phyloP scores from a whole-genome alignment of 2,888 invertebrate genomes.

The Pseudolycoriella hygida region DNA sequence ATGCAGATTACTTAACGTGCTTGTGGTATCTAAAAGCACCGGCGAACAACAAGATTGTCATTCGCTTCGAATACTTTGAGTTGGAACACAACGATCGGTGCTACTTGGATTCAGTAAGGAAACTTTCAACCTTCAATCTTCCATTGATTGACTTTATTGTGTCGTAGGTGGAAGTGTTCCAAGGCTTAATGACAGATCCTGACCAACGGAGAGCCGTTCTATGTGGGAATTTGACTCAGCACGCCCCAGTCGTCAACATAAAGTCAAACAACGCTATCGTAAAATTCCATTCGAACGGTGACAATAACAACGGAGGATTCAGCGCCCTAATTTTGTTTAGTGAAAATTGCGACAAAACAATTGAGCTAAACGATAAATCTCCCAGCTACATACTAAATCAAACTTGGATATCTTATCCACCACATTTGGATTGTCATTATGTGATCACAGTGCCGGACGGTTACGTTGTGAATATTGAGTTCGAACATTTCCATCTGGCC shows the following conservation, averaged over 20 bases:
- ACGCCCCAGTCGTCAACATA: conserved; percentile 38
- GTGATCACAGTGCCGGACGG: conserved; percentile 38
- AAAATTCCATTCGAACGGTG: conserved; percentile 30
- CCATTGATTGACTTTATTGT: too few species aligned
- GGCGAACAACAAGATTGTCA: conserved; percentile 36
- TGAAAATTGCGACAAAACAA: conserved; percentile 50
- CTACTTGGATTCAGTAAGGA: conserved; percentile 38
- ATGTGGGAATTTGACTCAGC: conserved; percentile 45
- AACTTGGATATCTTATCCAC: conserved; percentile 36
- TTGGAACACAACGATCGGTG: conserved; percentile 35
- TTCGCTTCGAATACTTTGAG: conserved; percentile 40
- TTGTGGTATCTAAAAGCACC: conserved; percentile 64
- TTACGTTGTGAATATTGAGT: conserved; percentile 41
- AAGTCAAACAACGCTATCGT: conserved; percentile 40
- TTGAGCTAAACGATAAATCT: conserved; percentile 32
- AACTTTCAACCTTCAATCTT: too few species aligned
- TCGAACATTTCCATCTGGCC: conserved; percentile 36
- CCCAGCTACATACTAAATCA: conserved; percentile 19
- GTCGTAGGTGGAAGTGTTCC: conserved; percentile 43
- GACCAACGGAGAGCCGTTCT: conserved; percentile 34
- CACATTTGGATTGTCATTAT: conserved; percentile 62
- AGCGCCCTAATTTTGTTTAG: conserved; percentile 41
- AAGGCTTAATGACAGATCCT: conserved; percentile 24
- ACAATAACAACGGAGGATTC: conserved; percentile 34
- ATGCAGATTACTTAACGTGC: conserved; percentile 36